Base-by-base conservation (phyloP, 2,113 vertebrate genomes). In the Bujurquina vittata region DNA sequence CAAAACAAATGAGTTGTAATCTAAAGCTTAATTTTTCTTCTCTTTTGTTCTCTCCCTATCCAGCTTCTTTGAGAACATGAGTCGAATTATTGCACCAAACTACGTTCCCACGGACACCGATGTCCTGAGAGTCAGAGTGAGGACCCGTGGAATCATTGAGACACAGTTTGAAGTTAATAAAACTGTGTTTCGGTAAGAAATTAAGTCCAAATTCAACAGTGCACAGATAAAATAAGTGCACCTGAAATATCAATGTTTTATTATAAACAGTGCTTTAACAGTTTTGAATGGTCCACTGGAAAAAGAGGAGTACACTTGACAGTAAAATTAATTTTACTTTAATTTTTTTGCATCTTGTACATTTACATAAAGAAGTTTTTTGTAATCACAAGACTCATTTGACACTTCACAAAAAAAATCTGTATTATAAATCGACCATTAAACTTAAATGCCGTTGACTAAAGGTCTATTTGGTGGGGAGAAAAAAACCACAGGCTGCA, bases 1-100 rank as follows among this genome's bases (percentile, higher is more conserved):
- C 20, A 72, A 52, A 2, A 7, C 20, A 26, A n/a, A 26, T 1
- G 18, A 54, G 22, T 52, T 31, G 26, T 72, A 29, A 23, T 72
- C 43, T 72, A 46, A 69, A 69, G 43, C 29, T 22, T 0, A 46
- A 26, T 43, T 72, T 54, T 72, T 56, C n/a, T 3, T 17, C 54
- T 72, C 26, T 29, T 3, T 62, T 59, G 1, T 63, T 54, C 35
- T 67, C 31, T 33, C 40, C 17, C 2, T 5, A 29, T 84, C 26
- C 85, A 96, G 95, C 81, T 96, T 96, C 91, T 95, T 96, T 75
- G 92, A 95, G 40, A 95, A 95, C 84, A 93, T 96, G 46, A 87
- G 61, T 87, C 95, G 94, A 77, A 91, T 96, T 89, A 88, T 95
- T 46, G 77, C 91, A 10, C 94, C 95, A 14, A 94, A 92, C 78